Evolutionary conservation across 2,888 invertebrate species (phyloP).

Genomic region (Pachymerium ferrugineum): DNA sequence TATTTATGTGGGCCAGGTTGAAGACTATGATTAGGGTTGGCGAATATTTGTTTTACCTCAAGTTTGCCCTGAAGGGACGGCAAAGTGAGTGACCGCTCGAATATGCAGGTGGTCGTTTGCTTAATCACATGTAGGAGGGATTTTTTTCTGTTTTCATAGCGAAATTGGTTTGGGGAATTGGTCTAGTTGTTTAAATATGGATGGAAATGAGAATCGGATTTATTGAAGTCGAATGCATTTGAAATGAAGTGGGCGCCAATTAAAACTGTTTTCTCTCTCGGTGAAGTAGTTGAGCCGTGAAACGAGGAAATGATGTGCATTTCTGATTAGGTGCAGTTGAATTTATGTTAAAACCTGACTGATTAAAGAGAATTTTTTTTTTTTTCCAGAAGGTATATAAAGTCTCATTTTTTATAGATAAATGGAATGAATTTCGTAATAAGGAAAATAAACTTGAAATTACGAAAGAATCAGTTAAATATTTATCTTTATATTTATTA

Average conservation of each 20-base stretch:
- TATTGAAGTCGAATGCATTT: not conserved
- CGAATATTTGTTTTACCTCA: conserved; percentile 19
- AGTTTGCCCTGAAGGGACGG: not conserved
- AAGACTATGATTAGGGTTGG: conserved; percentile 15
- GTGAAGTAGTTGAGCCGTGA: conserved; percentile 1
- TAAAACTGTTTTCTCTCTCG: not conserved
- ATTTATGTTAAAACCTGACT: not conserved
- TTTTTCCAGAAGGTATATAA: not conserved
- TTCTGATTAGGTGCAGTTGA: not conserved
- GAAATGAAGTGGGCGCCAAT: conserved; percentile 17
- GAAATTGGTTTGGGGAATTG: not conserved
- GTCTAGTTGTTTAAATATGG: not conserved
- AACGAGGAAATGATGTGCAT: conserved; percentile 19
- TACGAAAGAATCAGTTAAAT: too few relatives aligned
- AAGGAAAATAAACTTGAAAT: too few relatives aligned
- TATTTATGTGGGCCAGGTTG: not conserved
- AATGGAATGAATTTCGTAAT: too few relatives aligned
- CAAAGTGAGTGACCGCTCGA: conserved; percentile 22
- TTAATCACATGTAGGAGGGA: not conserved
- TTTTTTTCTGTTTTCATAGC: not conserved
- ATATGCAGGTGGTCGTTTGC: conserved; percentile 2
- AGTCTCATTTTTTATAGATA: too few relatives aligned
- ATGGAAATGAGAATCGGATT: conserved; percentile 17
- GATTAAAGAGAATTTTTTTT: not conserved
- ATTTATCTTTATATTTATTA: too few relatives aligned